Evolutionary conservation across 2,888 invertebrate species (phyloP).

Genomic region (Marronus borbonicus): DNA sequence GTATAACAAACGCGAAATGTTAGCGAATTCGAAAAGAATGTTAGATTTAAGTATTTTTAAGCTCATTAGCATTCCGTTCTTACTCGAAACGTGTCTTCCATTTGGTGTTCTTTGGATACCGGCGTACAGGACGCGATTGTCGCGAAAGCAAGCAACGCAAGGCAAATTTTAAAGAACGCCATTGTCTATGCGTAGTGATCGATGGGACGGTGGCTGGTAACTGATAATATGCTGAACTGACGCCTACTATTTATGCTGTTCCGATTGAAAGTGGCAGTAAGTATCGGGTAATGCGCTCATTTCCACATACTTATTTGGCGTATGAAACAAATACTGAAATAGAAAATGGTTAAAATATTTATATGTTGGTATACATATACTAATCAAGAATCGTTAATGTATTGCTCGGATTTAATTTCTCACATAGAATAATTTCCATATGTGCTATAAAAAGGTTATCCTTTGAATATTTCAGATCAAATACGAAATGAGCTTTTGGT

Average conservation of each 20-base stretch:
- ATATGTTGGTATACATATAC: constrained; percentile 36
- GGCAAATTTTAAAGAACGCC: constrained; percentile 59
- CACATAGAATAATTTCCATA: neutral
- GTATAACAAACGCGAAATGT: constrained; percentile 13
- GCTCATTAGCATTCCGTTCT: constrained; percentile 41
- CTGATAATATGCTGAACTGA: constrained; percentile 45
- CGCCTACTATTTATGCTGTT: constrained; percentile 50
- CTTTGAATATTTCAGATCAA: no score
- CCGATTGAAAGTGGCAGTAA: constrained; percentile 51
- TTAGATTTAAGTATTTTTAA: constrained; percentile 10
- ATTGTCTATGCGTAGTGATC: constrained; percentile 52
- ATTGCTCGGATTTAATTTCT: neutral
- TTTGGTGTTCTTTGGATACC: constrained; percentile 17
- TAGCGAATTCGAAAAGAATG: constrained; percentile 10
- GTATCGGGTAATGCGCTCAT: constrained; percentile 44
- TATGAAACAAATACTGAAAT: constrained; percentile 43
- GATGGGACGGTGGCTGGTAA: constrained; percentile 52
- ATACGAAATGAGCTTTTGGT: no score
- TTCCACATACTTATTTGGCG: constrained; percentile 49
- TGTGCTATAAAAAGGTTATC: neutral
- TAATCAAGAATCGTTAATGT: constrained; percentile 26
- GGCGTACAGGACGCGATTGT: constrained; percentile 65
- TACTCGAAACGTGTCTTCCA: constrained; percentile 42
- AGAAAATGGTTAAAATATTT: constrained; percentile 47
- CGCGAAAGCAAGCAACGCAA: constrained; percentile 69